These are phyloP conservation scores for Pectinophora gossypiella DNA, from an alignment of 1,140 invertebrate species.

Conservation along the genomic window DNA sequence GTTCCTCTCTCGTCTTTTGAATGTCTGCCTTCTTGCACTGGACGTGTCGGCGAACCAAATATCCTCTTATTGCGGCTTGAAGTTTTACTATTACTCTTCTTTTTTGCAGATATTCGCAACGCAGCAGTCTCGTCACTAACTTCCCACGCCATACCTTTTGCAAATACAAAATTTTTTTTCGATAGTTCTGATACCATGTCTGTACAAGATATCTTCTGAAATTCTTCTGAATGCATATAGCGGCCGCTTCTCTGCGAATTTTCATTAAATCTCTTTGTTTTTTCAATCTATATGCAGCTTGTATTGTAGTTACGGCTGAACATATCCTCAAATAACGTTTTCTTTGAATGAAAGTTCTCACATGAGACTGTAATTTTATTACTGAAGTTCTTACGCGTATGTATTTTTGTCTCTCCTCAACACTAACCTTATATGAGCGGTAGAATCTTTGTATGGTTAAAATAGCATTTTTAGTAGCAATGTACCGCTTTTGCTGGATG, in stretches of 20 bases:
- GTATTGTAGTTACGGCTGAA: slow-evolving; percentile 41
- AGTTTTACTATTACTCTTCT: slow-evolving; percentile 50
- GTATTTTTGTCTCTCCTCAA: slow-evolving; percentile 35
- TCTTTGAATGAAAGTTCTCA: slow-evolving; percentile 43
- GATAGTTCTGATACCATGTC: slow-evolving; percentile 42
- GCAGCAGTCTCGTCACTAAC: slow-evolving; percentile 39
- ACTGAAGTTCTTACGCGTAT: slow-evolving; percentile 32
- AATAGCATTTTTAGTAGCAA: slow-evolving; percentile 29
- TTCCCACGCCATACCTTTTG: slow-evolving; percentile 70
- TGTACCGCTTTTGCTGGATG: slow-evolving; percentile 36
- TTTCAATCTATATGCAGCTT: slow-evolving; percentile 51
- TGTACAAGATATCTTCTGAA: slow-evolving; percentile 76
- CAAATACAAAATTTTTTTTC: slow-evolving; percentile 45
- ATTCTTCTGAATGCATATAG: slow-evolving; percentile 77
- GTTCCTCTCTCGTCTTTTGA: slow-evolving; percentile 62
- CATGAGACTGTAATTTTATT: slow-evolving; percentile 51
- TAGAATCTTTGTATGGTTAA: slow-evolving; percentile 51
- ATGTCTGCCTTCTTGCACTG: slow-evolving; percentile 52
- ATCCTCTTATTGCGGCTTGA: slow-evolving; percentile 68
- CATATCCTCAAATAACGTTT: slow-evolving; percentile 39
- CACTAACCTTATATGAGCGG: slow-evolving; percentile 34
- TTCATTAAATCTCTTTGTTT: slow-evolving; percentile 22
- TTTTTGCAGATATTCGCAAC: slow-evolving; percentile 47
- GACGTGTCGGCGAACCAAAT: slow-evolving; percentile 63
- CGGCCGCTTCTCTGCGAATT: slow-evolving; percentile 65